phyloP scores from a whole-genome alignment of 2,797 vertebrate species.

The Podarcis lilfordi region DNA sequence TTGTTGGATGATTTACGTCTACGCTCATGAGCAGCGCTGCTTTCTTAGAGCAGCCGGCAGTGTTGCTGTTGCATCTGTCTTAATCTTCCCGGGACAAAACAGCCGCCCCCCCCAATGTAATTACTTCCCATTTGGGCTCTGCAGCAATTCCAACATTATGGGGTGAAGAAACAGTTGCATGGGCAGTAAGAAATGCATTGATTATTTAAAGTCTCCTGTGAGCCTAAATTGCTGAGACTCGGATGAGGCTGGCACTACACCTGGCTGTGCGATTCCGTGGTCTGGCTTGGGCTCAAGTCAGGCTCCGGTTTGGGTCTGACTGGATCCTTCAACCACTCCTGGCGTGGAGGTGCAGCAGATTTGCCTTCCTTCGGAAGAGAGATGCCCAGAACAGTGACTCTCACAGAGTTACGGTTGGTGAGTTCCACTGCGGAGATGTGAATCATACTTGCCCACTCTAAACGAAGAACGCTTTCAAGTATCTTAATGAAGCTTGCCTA shows the following conservation, averaged over 20 bases:
- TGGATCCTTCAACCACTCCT: background rate
- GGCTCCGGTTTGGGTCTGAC: background rate
- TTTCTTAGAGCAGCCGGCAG: background rate
- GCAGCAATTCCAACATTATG: too few relatives aligned
- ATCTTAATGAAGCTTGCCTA: background rate
- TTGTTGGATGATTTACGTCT: background rate
- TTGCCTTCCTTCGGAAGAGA: background rate
- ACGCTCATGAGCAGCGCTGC: background rate
- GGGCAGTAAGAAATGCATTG: background rate
- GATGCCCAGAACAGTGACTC: background rate
- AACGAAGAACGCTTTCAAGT: background rate
- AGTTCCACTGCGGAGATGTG: background rate
- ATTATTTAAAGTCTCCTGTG: background rate
- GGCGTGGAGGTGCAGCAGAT: background rate
- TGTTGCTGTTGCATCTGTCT: background rate
- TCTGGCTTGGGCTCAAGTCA: background rate
- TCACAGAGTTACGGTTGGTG: background rate
- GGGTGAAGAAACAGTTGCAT: background rate
- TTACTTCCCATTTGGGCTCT: background rate
- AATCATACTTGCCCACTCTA: background rate
- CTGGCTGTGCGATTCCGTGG: background rate
- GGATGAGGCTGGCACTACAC: background rate
- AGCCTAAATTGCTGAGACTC: background rate
- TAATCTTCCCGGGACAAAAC: too few relatives aligned
- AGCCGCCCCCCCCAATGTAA: fast-evolving